Conservation (phyloP, 2,888 invertebrate species). For the Drosophila rellima region DNA sequence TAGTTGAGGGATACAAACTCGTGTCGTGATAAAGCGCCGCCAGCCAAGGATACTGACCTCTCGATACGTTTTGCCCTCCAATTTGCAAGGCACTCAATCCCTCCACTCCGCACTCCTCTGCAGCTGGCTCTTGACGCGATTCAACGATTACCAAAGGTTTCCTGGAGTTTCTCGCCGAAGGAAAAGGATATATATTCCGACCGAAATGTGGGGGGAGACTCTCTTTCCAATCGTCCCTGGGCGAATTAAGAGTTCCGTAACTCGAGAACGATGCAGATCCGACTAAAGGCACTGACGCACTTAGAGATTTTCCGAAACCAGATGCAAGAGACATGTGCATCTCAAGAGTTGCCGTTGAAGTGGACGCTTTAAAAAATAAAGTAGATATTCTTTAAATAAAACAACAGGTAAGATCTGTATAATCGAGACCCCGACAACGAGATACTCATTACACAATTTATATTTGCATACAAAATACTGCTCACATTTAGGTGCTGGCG, state of each 20-base stretch:
- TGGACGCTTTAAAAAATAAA: constrained; percentile 5
- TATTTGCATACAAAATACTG: not conserved
- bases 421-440: not conserved
- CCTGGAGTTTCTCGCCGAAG: not conserved
- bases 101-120: constrained; percentile 69
- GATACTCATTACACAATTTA: not conserved
- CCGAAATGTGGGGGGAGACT: not conserved
- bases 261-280: no score
- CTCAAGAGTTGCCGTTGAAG: constrained; percentile 30
- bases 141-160: constrained; percentile 22
- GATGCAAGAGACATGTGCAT: constrained; percentile 37
- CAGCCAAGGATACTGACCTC: constrained; percentile 82
- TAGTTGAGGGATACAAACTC: constrained; percentile 57
- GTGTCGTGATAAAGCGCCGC: constrained; percentile 51
- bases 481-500: not conserved
- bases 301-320: no score
- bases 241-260: not conserved
- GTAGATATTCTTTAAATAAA: not conserved
- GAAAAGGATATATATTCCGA: constrained; percentile 28
- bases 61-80: constrained; percentile 67
- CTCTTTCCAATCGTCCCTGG: not conserved
- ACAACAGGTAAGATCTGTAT: not conserved
- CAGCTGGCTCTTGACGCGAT: not conserved
- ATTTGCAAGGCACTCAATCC: constrained; percentile 55
- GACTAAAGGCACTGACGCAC: not conserved